A percentile compares a stretch with the other conserved stretches of the same genome.
Evolutionary conservation across 2,113 vertebrate genomes (phyloP).

Genomic region (Platysteira castanea): DNA sequence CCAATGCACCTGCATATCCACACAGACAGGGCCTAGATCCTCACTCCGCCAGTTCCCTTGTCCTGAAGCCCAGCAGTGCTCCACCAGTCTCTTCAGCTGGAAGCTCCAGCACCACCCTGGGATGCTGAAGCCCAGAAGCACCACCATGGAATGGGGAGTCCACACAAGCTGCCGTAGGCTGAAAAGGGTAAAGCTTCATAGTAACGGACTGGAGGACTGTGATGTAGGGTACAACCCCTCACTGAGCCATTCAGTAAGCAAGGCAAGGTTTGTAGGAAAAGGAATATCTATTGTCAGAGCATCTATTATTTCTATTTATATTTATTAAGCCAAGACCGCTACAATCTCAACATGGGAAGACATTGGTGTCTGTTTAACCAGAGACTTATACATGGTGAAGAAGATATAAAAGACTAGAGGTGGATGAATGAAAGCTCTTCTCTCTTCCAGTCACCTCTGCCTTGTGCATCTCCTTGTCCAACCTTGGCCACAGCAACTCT

Average conservation of each 20-base stretch:
- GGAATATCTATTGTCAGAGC: neutral
- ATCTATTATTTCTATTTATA: neutral
- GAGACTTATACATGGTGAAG: neutral
- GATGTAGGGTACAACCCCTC: neutral
- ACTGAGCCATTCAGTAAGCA: neutral
- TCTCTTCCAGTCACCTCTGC: neutral
- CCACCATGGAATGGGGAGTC: neutral
- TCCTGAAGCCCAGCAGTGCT: neutral
- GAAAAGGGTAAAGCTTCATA: neutral
- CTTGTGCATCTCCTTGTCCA: neutral
- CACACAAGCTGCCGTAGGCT: fast-evolving
- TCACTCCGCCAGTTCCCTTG: neutral
- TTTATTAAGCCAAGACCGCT: neutral
- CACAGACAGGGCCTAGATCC: neutral
- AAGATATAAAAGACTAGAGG: slow-evolving; percentile 14
- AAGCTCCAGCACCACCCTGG: neutral
- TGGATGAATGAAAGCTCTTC: neutral
- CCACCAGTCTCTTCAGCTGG: neutral
- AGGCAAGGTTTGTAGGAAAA: neutral
- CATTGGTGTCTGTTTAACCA: neutral
- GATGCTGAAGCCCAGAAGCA: neutral
- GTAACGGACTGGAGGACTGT: neutral
- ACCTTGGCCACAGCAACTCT: neutral
- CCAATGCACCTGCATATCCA: neutral
- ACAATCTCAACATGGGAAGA: slow-evolving; percentile 34